Percentiles rank a stretch among this genome's conserved stretches.
Evolutionary conservation across 2,888 invertebrate species (phyloP).

Genomic region (Stenolophus ochropezus): DNA sequence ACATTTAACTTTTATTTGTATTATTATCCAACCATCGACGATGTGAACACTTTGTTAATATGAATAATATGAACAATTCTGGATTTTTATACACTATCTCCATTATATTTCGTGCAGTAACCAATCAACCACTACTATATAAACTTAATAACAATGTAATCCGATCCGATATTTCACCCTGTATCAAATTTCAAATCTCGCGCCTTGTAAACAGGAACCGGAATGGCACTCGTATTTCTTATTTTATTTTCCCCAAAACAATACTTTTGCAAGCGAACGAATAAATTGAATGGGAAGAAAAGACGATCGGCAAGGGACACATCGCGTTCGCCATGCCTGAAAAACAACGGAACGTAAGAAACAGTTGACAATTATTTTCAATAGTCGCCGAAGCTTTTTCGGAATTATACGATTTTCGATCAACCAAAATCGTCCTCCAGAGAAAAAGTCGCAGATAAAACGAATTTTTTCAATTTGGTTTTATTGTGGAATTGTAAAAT

Average conservation of each 20-base stretch:
- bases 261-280: conserved; percentile 68
- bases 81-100: no score
- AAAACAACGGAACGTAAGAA: conserved; percentile 67
- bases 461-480: conserved; percentile 69
- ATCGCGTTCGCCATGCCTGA: conserved; percentile 60
- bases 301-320: conserved; percentile 71
- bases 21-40: no score
- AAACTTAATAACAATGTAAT: background rate
- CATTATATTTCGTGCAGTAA: no score
- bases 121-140: no score
- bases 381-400: conserved; percentile 16
- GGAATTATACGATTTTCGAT: conserved; percentile 67
- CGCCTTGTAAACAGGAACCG: conserved; percentile 29
- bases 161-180: background rate
- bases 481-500: conserved; percentile 62
- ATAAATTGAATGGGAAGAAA: conserved; percentile 71
- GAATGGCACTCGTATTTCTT: conserved; percentile 66
- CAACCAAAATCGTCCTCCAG: conserved; percentile 68
- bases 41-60: no score
- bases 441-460: conserved; percentile 65
- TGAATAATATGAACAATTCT: no score
- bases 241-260: conserved; percentile 72
- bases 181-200: background rate
- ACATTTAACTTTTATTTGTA: no score
- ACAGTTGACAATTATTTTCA: conserved; percentile 72